Conservation (phyloP, 2,113 vertebrate genomes). For the Hypanus sabinus region DNA sequence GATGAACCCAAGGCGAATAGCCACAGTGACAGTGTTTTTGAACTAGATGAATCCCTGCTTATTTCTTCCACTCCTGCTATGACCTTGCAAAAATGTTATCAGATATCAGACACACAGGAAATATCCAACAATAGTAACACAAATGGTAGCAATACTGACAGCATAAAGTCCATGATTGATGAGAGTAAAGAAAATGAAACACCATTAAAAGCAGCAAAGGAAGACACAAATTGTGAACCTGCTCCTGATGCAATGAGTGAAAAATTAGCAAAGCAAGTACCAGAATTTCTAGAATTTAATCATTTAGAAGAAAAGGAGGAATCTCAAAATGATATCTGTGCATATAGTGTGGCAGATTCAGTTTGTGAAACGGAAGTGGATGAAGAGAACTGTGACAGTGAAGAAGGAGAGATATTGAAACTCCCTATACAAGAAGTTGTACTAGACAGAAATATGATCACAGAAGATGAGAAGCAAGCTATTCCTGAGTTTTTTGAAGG, state of each 20-base stretch:
- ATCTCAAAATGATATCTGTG: neutral
- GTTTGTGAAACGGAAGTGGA: conserved; percentile 42
- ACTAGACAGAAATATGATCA: conserved; percentile 68
- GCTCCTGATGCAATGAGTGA: neutral
- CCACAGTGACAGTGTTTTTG: neutral
- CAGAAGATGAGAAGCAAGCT: conserved; percentile 91
- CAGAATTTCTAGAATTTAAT: conserved; percentile 11
- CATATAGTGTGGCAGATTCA: neutral
- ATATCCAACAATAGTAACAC: neutral
- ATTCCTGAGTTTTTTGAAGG: conserved; percentile 96
- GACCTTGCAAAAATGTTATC: neutral
- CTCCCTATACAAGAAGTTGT: conserved; percentile 80
- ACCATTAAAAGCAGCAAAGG: neutral
- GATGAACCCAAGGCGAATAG: neutral
- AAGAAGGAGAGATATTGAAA: conserved; percentile 75
- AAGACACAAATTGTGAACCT: neutral
- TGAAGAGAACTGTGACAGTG: conserved; percentile 50
- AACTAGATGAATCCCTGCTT: neutral
- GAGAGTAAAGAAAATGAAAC: neutral
- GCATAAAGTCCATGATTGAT: neutral
- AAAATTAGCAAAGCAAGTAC: neutral
- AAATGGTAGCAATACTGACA: neutral
- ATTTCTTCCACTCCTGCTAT: neutral
- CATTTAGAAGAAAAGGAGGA: conserved; percentile 42
- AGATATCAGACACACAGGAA: neutral